phyloP scores from a whole-genome alignment of 2,113 vertebrate species.

The Colistium nudipinnis region DNA sequence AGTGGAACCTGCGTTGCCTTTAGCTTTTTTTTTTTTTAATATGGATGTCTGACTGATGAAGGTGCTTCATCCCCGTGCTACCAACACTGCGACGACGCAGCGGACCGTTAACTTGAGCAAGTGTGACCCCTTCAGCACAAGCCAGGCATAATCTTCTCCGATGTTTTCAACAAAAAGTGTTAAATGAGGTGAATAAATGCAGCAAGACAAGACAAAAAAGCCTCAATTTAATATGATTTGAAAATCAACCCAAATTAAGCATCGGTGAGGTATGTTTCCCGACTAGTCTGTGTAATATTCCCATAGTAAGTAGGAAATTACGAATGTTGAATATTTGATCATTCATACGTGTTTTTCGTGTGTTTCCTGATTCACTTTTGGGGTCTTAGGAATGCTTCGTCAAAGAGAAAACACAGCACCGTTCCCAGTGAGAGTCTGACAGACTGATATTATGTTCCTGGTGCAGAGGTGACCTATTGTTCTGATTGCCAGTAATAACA shows the following conservation, averaged over 20 bases:
- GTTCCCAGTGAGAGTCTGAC: constrained; percentile 1
- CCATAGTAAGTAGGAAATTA: no score
- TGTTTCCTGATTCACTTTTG: not conserved
- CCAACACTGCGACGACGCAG: constrained; percentile 10
- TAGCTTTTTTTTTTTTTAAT: not conserved
- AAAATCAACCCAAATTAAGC: no score
- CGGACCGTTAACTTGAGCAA: constrained; percentile 51
- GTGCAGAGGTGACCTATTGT: constrained; percentile 49
- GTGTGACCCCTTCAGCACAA: constrained; percentile 72
- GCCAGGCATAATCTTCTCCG: constrained; percentile 18
- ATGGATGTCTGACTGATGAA: constrained; percentile 9
- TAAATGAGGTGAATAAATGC: not conserved
- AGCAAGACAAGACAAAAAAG: no score
- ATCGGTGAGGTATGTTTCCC: no score
- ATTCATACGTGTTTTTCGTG: no score
- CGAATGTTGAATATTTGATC: no score
- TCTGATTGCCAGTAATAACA: constrained; percentile 66
- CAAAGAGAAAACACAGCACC: not conserved
- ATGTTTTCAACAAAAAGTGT: not conserved
- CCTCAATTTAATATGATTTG: no score
- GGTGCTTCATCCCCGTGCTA: not conserved
- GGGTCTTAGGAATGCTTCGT: not conserved
- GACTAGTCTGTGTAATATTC: no score
- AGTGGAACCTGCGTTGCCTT: not conserved
- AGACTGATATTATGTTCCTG: constrained; percentile 7